Conservation (phyloP, 2,888 invertebrate species). For the Caenorhabditis zanzibari region DNA sequence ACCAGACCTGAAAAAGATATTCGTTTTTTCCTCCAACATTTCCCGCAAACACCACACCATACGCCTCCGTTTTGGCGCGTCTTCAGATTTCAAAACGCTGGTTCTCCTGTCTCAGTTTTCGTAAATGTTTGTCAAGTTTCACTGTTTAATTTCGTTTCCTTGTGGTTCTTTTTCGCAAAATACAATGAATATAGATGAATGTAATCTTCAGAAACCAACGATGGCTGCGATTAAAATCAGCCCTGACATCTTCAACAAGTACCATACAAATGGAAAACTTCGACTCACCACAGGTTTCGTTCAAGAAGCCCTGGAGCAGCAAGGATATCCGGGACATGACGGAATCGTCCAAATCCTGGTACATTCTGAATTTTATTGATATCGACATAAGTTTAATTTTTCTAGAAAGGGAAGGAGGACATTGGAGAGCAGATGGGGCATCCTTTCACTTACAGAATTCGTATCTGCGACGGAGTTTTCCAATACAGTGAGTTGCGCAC, state of each 20-base stretch:
- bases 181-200: not conserved
- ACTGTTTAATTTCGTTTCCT: not conserved
- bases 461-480: constrained; percentile 55
- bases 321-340: constrained; percentile 55
- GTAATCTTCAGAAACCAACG: not conserved
- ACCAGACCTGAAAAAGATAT: not conserved
- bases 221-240: constrained; percentile 49
- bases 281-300: constrained; percentile 42
- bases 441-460: constrained; percentile 45
- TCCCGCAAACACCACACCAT: constrained; percentile 42
- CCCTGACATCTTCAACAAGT: constrained; percentile 54
- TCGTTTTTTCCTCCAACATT: not conserved
- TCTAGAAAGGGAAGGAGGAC: constrained; percentile 57
- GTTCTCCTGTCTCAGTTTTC: not conserved
- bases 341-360: constrained; percentile 61
- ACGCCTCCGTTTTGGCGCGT: constrained; percentile 54
- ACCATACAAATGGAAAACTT: constrained; percentile 57
- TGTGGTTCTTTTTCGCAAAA: not conserved
- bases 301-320: constrained; percentile 43
- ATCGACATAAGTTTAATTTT: constrained; percentile 14
- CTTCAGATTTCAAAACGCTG: constrained; percentile 1
- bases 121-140: not conserved
- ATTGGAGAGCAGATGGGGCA: constrained; percentile 22
- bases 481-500: constrained; percentile 42
- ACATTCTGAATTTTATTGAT: not conserved